Evolutionary conservation across 2,113 vertebrate genomes (phyloP), one percentile per base, ranked within the genome.

Genomic region (Menura novaehollandiae): DNA sequence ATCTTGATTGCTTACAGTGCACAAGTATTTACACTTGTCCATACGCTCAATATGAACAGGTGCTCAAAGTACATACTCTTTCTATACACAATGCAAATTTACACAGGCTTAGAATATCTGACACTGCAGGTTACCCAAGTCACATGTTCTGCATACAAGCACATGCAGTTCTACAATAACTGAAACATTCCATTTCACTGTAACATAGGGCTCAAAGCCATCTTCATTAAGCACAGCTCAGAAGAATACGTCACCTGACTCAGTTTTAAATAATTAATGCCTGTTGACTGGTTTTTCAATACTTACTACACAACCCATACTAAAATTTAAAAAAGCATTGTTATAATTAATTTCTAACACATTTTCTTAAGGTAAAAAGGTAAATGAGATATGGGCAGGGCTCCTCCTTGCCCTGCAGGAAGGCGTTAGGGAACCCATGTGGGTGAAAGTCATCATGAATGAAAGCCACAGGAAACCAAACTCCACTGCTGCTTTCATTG

Each of bases 401-500:
- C 33, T 76, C 19, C 15, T 75, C 68, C 62, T 80, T 55, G 55
- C 46, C 49, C 56, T 30, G 47, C 16, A 44, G 47, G 37, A 22
- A 19, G 46, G 35, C 0, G 0, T 32, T 28, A 32, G 37, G 35
- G 41, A 88, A 56, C 23, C 24, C 22, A n/a, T 0, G 2, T 20
- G 46, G 30, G 18, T 55, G 32, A 49, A 64, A 64, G 49, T 19
- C 30, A 10, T 30, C n/a, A 37, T 10, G 51, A 93, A 69, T 35
- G 17, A 66, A 88, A 93, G 15, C 33, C 79, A 37, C 55, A 85
- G 33, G 77, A 88, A 94, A 85, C 32, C 19, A 27, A 72, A 69
- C 44, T 73, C 30, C 79, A 68, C 55, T 2, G 59, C 47, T 6
- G 3, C 47, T 87, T 69, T 71, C 52, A 39, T 27, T 47, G 39